Evolutionary conservation across 2,113 vertebrate species (phyloP), one percentile per base, ranked within the genome.

Genomic region (Limanda limanda): DNA sequence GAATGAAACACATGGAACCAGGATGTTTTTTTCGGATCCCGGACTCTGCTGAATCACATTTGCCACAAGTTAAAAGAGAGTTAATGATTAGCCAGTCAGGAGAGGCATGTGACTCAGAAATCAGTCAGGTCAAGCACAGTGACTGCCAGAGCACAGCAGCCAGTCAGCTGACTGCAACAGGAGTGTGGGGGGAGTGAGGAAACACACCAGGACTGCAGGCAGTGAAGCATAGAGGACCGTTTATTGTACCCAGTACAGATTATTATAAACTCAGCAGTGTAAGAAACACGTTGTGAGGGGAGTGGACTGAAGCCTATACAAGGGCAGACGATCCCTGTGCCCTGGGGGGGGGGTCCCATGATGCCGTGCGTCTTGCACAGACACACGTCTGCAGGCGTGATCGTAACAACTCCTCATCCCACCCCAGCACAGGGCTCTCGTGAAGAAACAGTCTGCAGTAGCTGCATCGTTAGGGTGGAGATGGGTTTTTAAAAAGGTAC

Each of bases 221-320:
- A 85, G 72, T 91, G 89, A 91, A 93, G 92, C 94, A 92, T 91
- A 90, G 89, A 91, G 88, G 84, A 94, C 63, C 71, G 94, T 98
- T 98, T 98, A 98, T 98, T 98, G 96, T 97, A 97, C 96, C 96
- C 95, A 96, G 96, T 97, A 97, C 96, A 97, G 96, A 97, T 96
- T 94, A 97, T 96, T 92, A 95, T 94, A 88, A 97, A 96, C 82
- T 94, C 94, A 96, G 95, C 95, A 95, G 95, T 95, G 95, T 96
- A 95, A 95, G 93, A 95, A 95, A 95, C 89, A 96, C 79, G 86
- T 91, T 90, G 89, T 88, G 91, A 87, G 78, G 83, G 77, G 74
- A n/a, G 68, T 57, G 42, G 35, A 52, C 35, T 61, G 71, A 90
- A 92, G 91, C 91, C 86, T 91, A 71, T 93, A 93, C 92, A 94